These are phyloP conservation scores for Selene dorsalis DNA, from an alignment of 2,797 vertebrate species.

Conservation along the genomic window DNA sequence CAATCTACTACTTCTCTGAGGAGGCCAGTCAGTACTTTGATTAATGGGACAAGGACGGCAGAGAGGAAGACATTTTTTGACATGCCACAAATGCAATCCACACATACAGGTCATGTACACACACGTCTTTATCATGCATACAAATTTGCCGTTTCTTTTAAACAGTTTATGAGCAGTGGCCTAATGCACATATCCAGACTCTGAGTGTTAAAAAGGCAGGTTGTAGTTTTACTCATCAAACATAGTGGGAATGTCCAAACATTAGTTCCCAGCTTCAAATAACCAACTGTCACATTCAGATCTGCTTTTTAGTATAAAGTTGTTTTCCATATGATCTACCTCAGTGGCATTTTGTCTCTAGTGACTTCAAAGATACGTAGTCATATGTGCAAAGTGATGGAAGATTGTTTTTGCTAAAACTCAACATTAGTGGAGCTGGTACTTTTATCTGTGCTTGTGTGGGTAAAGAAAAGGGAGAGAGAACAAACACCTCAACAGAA, in stretches of 20 bases:
- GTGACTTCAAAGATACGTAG: background rate
- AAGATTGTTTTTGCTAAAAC: background rate
- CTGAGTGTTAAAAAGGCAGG: background rate
- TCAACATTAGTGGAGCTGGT: background rate
- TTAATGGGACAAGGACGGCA: slow-evolving; percentile 39
- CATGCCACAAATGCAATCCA: background rate
- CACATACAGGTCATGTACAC: background rate
- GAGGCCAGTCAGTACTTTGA: slow-evolving; percentile 41
- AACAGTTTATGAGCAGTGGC: background rate
- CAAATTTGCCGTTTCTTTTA: background rate
- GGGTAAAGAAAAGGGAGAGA: background rate
- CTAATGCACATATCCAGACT: background rate
- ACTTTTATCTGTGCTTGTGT: background rate
- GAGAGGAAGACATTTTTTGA: slow-evolving; percentile 11
- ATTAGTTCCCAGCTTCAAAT: background rate
- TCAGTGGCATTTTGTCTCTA: slow-evolving; percentile 2
- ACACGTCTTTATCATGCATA: background rate
- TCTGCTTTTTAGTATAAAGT: background rate
- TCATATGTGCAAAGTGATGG: background rate
- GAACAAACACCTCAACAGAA: background rate
- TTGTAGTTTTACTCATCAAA: slow-evolving; percentile 25
- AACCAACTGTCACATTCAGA: slow-evolving; percentile 15
- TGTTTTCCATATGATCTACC: background rate
- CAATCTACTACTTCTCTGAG: slow-evolving; percentile 32
- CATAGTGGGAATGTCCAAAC: background rate